Percentiles rank a stretch among this genome's conserved stretches.
Conservation (phyloP, 2,888 invertebrate species). For the Dynastes tityus region DNA sequence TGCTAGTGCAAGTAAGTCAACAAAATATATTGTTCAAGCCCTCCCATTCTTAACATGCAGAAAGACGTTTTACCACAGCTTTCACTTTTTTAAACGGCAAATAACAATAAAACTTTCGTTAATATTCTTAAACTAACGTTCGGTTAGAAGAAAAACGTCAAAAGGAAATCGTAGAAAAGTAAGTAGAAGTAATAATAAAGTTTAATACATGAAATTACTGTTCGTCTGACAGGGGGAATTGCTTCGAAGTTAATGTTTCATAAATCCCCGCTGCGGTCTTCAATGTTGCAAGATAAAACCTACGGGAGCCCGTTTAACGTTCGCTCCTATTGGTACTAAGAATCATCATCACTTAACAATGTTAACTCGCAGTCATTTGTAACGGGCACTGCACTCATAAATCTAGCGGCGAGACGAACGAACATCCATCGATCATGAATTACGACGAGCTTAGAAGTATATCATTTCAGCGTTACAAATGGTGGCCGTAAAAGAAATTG, state of each 20-base stretch:
- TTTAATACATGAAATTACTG: background rate
- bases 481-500: background rate
- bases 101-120: no score
- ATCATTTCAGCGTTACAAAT: slow-evolving; percentile 18
- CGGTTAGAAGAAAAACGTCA: no score
- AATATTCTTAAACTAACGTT: no score
- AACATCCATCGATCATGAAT: background rate
- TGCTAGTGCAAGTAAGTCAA: no score
- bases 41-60: no score
- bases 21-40: no score
- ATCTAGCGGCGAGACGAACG: slow-evolving; percentile 9
- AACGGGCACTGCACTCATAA: slow-evolving; percentile 51
- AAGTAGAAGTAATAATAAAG: no score
- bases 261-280: slow-evolving; percentile 51
- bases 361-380: slow-evolving; percentile 51
- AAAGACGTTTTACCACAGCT: no score
- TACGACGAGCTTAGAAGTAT: background rate
- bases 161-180: no score
- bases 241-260: slow-evolving; percentile 48
- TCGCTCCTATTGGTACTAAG: slow-evolving; percentile 50
- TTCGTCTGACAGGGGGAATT: slow-evolving; percentile 1
- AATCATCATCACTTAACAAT: slow-evolving; percentile 51
- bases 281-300: slow-evolving; percentile 52
- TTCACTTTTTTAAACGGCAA: no score
- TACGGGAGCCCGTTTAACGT: slow-evolving; percentile 51